Evolutionary conservation across 2,113 vertebrate genomes (phyloP).

Genomic region (Pluvianellus socialis): DNA sequence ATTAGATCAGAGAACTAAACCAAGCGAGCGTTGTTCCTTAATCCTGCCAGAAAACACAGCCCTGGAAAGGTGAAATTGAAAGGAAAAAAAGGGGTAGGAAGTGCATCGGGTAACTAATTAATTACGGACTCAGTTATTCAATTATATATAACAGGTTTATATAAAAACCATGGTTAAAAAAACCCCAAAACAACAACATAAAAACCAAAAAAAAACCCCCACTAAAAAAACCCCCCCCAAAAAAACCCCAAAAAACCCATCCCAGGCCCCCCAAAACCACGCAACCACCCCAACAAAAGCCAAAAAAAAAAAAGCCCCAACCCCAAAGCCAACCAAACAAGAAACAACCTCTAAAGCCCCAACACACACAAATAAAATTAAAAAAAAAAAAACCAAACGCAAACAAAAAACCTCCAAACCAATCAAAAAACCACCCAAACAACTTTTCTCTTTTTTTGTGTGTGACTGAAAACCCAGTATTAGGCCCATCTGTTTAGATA

Average conservation of each 20-base stretch:
- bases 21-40: neutral
- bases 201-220: no score
- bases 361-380: neutral
- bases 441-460: neutral
- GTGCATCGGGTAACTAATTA: neutral
- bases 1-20: neutral
- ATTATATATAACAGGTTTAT: neutral
- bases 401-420: neutral
- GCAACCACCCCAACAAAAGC: neutral
- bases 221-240: neutral
- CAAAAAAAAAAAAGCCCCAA: neutral
- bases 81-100: neutral
- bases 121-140: neutral
- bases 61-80: neutral
- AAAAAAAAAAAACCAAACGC: neutral
- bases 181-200: no score
- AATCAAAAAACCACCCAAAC: neutral
- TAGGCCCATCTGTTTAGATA: neutral
- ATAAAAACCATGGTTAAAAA: neutral
- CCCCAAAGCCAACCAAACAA: no score
- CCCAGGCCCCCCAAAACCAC: no score
- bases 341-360: no score
- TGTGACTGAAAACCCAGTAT: neutral
- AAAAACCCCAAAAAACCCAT: neutral
- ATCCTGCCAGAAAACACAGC: neutral